Conservation (phyloP, 2,888 invertebrate species). For the Hirtodrosophila histrioides region DNA sequence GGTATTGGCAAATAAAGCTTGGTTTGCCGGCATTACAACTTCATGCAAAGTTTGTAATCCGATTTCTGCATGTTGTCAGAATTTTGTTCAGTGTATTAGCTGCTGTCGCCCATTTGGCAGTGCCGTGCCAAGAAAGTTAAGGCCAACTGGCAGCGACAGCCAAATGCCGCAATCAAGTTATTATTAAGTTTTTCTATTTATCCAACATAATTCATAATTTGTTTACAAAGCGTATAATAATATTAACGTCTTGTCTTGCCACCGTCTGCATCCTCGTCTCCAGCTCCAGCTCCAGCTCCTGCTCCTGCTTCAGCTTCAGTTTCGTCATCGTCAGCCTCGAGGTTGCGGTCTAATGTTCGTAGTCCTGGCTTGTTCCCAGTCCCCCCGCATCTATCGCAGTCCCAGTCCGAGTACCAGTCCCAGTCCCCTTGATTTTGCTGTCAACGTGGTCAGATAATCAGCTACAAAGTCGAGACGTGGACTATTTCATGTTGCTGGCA, state of each 20-base stretch:
- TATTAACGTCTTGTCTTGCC: conserved; percentile 73
- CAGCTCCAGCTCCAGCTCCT: neutral
- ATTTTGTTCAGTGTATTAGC: conserved; percentile 27
- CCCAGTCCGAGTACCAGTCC: neutral
- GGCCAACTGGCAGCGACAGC: conserved; percentile 24
- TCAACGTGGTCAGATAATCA: conserved; percentile 69
- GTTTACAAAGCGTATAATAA: conserved; percentile 78
- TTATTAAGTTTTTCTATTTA: conserved; percentile 80
- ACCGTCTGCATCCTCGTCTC: conserved; percentile 14
- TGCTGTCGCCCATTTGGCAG: conserved; percentile 12
- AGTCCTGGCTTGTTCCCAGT: conserved; percentile 15
- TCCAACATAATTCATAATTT: conserved; percentile 79
- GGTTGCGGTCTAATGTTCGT: conserved; percentile 4
- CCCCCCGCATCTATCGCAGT: neutral
- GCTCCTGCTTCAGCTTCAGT: neutral
- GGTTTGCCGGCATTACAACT: no score
- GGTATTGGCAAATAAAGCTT: no score
- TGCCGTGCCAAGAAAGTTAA: conserved; percentile 19
- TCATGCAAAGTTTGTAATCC: no score
- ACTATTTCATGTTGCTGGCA: conserved; percentile 33
- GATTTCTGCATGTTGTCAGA: no score
- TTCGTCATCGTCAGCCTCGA: neutral
- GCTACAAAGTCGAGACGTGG: conserved; percentile 50
- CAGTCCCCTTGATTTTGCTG: conserved; percentile 40
- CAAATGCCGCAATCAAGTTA: conserved; percentile 79